Evolutionary conservation across 2,888 invertebrate species (phyloP).

Genomic region (Synergus itoensis): DNA sequence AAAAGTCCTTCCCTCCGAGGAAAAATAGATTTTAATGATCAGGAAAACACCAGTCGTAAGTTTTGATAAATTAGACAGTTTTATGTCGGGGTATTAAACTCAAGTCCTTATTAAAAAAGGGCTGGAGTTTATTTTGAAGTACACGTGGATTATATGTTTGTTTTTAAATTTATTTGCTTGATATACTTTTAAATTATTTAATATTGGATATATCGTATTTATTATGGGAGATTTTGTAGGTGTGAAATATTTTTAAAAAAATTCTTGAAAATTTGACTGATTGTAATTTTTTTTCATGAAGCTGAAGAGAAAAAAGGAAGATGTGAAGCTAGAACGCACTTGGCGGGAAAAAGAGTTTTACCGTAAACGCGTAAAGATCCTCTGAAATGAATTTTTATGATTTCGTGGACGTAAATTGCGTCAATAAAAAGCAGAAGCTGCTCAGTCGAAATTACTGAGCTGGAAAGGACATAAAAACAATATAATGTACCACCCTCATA

Average conservation of each 20-base stretch:
- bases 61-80: neutral
- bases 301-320: neutral
- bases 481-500: neutral
- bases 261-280: neutral
- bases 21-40: neutral
- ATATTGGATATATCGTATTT: no score
- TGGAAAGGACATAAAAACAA: conserved; percentile 14
- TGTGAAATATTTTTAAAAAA: neutral
- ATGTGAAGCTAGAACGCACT: neutral
- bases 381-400: conserved; percentile 8
- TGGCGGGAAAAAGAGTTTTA: conserved; percentile 35
- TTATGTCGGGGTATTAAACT: neutral
- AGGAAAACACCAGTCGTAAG: neutral
- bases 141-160: neutral
- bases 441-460: neutral
- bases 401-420: conserved; percentile 10
- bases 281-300: neutral
- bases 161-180: neutral
- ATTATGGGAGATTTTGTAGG: no score
- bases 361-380: conserved; percentile 14
- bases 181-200: neutral
- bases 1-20: neutral
- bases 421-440: neutral
- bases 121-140: neutral
- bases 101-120: neutral